Percentiles rank a stretch among this genome's conserved stretches.
Evolutionary conservation across 2,888 invertebrate species (phyloP).

Genomic region (Drosophila buzzatii): DNA sequence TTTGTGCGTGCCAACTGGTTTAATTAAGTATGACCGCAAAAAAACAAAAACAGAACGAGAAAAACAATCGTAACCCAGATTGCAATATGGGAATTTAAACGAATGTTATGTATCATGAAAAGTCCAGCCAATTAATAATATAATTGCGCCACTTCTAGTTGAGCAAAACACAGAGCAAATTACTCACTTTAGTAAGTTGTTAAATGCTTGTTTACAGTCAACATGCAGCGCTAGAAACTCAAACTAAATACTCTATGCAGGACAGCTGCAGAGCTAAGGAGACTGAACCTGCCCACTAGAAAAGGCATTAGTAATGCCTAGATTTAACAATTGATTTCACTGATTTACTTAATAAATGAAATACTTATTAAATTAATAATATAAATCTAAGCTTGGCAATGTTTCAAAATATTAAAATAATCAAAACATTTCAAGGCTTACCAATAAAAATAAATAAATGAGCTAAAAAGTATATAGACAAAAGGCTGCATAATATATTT

Average conservation of each 20-base stretch:
- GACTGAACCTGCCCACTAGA: accelerated
- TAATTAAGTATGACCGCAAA: slow-evolving; percentile 28
- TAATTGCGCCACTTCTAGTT: slow-evolving; percentile 10
- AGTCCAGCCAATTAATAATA: slow-evolving; percentile 23
- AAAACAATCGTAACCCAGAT: slow-evolving; percentile 12
- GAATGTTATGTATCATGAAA: neutral
- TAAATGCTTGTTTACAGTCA: neutral
- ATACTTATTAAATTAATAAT: too few relatives aligned
- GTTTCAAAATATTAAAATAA: too few relatives aligned
- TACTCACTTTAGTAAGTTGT: neutral
- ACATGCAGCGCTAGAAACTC: neutral
- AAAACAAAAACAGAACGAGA: neutral
- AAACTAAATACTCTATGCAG: neutral
- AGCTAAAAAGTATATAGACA: too few relatives aligned
- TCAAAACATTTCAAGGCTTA: too few relatives aligned
- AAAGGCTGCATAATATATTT: too few relatives aligned
- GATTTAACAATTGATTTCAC: too few relatives aligned
- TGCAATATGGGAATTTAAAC: slow-evolving; percentile 20
- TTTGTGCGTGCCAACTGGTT: slow-evolving; percentile 11
- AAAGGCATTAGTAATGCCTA: too few relatives aligned
- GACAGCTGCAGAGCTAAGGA: too few relatives aligned
- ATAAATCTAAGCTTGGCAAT: too few relatives aligned
- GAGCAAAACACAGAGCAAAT: neutral
- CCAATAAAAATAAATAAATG: too few relatives aligned
- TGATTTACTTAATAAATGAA: too few relatives aligned